Evolutionary conservation across 2,797 vertebrate genomes (phyloP), one percentile per base, ranked within the genome.

Genomic region (Prunella strophiata): DNA sequence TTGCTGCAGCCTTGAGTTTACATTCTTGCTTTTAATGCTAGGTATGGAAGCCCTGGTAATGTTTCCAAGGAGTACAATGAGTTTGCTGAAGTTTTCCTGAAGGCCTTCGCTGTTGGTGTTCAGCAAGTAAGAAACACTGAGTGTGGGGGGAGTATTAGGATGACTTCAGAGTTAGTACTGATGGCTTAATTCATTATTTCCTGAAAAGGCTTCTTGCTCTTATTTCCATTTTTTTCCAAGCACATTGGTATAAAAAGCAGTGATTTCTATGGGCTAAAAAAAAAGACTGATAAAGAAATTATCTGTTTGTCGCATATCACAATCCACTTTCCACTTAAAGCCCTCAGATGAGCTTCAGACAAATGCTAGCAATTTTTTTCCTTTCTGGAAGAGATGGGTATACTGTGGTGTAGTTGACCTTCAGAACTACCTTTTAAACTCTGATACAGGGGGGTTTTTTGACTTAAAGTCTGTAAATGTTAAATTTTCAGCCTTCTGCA

Each of bases 21-120:
- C 30, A 12, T 32, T 15, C n/a, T 96, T 59, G 70, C 72, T 67
- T 97, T 83, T 74, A 38, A 67, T 96, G 94, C n/a, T 89, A 99
- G 99, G 85, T 99, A 99, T 88, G 99, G 99, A 94, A 99, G 99
- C 95, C 99, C 99, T 95, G 99, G 99, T 59, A 99, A 99, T 97
- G 99, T 99, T 97, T 99, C 99, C 97, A 99, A 99, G 98, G 99
- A 99, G 95, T 99, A 99, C 91, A 98, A 98, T 52, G 99, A 99
- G 93, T 99, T 99, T 97, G 99, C 99, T 40, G 99, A 99, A 84
- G 98, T 99, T 95, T 99, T 99, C 98, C 98, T 99, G 79, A 99
- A 99, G 96, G 99, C 99, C 65, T 99, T 99, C 15, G 99, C 99
- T 89, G 99, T 99, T 96, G 97, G 98, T 95, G 99, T 99, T 91